A percentile compares a stretch with the other conserved stretches of the same genome.
These are phyloP conservation scores for Betta splendens DNA, from an alignment of 2,797 vertebrate genomes.

Conservation along the genomic window DNA sequence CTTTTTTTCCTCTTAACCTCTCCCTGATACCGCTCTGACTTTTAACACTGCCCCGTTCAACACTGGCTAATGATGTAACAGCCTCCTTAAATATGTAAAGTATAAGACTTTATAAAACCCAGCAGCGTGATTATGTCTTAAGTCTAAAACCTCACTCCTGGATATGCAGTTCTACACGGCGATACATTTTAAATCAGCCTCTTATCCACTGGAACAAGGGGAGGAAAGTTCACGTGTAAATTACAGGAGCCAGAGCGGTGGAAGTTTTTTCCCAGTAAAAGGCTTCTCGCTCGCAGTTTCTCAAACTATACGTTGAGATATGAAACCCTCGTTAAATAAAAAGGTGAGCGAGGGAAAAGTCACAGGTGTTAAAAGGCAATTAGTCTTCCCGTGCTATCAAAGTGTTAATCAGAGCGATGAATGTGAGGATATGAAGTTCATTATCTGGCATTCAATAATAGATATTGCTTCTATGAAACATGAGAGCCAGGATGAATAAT, in stretches of 20 bases:
- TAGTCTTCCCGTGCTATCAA: slow-evolving; percentile 72
- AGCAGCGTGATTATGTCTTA: slow-evolving; percentile 72
- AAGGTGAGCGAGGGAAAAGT: slow-evolving; percentile 67
- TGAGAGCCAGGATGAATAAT: slow-evolving; percentile 60
- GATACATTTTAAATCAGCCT: slow-evolving; percentile 78
- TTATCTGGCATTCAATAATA: slow-evolving; percentile 68
- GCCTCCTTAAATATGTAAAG: slow-evolving; percentile 84
- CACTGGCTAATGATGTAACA: slow-evolving; percentile 80
- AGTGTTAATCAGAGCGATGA: slow-evolving; percentile 72
- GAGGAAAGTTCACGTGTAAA: slow-evolving; percentile 76
- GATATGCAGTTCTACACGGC: slow-evolving; percentile 72
- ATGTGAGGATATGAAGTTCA: slow-evolving; percentile 61
- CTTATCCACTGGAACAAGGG: slow-evolving; percentile 74
- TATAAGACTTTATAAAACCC: slow-evolving; percentile 78
- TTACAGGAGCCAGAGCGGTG: slow-evolving; percentile 59
- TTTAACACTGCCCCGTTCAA: slow-evolving; percentile 71
- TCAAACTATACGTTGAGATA: slow-evolving; percentile 58
- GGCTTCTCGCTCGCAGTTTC: slow-evolving; percentile 53
- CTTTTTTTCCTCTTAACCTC: slow-evolving; percentile 72
- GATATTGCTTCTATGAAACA: slow-evolving; percentile 66
- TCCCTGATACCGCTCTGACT: slow-evolving; percentile 69
- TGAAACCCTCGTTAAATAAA: slow-evolving; percentile 64
- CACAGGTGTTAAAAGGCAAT: slow-evolving; percentile 82
- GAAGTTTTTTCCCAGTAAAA: slow-evolving; percentile 69
- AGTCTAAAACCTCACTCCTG: slow-evolving; percentile 69